A percentile compares a stretch with the other conserved stretches of the same genome.
Evolutionary conservation across 2,797 vertebrate species (phyloP).

Genomic region (Odontamblyopus lacepedii): DNA sequence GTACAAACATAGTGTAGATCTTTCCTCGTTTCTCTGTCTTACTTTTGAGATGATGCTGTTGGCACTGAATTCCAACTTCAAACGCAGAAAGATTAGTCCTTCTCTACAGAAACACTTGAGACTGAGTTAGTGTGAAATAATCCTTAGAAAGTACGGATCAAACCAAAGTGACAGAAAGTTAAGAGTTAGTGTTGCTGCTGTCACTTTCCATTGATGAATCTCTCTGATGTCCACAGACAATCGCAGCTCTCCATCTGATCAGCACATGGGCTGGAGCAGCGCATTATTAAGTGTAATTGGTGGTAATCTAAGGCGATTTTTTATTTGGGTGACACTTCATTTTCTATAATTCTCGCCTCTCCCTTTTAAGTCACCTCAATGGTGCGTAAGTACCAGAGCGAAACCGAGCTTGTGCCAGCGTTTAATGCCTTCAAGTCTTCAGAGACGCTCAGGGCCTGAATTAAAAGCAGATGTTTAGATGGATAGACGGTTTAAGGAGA

Average conservation of each 20-base stretch:
- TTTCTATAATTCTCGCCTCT: constrained; percentile 89
- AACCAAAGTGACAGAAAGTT: constrained; percentile 58
- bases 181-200: constrained; percentile 45
- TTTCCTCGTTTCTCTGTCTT: not conserved
- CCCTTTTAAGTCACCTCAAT: constrained; percentile 90
- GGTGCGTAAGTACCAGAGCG: constrained; percentile 79
- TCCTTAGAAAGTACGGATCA: constrained; percentile 47
- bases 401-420: constrained; percentile 82
- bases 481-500: constrained; percentile 61
- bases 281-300: constrained; percentile 82
- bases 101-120: not conserved
- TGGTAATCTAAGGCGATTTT: constrained; percentile 81
- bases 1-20: too few relatives aligned
- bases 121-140: not conserved
- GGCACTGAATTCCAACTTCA: not conserved
- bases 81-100: not conserved
- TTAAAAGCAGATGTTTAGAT: constrained; percentile 93
- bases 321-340: constrained; percentile 89
- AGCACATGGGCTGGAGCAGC: constrained; percentile 74
- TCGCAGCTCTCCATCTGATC: constrained; percentile 75
- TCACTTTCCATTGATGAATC: constrained; percentile 46
- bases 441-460: constrained; percentile 82
- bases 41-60: not conserved
- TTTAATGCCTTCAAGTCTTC: constrained; percentile 88
- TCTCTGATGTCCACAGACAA: constrained; percentile 41